Base-by-base conservation (phyloP, 1,140 invertebrate genomes). In the Bombus picipes region DNA sequence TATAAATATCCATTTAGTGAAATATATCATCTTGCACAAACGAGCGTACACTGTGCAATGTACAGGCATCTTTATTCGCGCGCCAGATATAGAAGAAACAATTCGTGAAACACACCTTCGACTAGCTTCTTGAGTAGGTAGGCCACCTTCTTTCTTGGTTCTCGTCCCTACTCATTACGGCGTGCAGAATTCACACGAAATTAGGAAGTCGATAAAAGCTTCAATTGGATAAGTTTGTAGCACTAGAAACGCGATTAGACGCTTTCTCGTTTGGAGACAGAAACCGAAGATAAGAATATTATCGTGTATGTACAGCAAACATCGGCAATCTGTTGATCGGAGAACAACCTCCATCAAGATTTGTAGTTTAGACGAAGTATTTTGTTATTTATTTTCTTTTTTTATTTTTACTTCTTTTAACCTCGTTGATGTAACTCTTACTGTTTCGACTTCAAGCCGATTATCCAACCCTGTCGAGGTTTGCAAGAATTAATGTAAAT, bases 181-280 rank as follows among this genome's bases (percentile, higher is more conserved):
- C 8, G 37, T 37, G 43, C 6, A 65, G 66, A 72, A 47, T 72
- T 41, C 32, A 2, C 25, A 32, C 22, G 70, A 53, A 80, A 89
- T 89, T 85, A 81, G 81, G 41, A 88, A 87, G 70, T 76, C 57
- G 81, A 81, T 74, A 66, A 62, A 89, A 89, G 62, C 81, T 89
- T 88, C 79, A 89, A 89, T 89, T 75, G 83, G 78, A n/a, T 85
- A 85, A 88, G 74, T 89, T 77, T 43, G 12, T 66, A 34, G 13
- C 78, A n/a, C 22, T 22, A 74, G 43, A 62, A 62, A 68, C 83
- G n/a, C 66, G 78, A 89, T 74, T 62, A 34, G 76, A 85, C 47
- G 47, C 59, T 81, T 75, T 88, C 53, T 88, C 53, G 28, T 34
- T 65, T 65, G 57, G 18, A 32, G 57, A 65, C 57, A 65, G 28